phyloP scores from a whole-genome alignment of 2,113 vertebrate species.

The Nothobranchius furzeri region DNA sequence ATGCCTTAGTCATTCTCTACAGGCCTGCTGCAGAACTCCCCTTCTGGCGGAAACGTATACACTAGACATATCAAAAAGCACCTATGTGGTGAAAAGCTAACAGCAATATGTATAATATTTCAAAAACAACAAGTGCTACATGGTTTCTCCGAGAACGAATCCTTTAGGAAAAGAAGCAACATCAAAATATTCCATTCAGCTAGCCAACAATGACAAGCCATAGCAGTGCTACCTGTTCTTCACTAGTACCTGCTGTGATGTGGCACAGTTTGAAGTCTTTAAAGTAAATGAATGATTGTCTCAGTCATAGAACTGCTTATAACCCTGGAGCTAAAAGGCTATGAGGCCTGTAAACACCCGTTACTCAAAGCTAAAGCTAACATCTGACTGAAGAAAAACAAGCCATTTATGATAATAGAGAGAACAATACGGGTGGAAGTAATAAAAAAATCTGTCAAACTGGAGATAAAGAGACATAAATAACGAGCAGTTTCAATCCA shows the following conservation, averaged over 20 bases:
- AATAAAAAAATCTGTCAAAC: slow-evolving; percentile 27
- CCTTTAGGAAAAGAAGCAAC: slow-evolving; percentile 17
- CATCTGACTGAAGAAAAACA: slow-evolving; percentile 18
- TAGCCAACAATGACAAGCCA: not conserved
- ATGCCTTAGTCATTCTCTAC: no score
- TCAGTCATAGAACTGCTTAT: slow-evolving; percentile 20
- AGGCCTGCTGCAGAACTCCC: no score
- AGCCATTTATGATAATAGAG: slow-evolving; percentile 16
- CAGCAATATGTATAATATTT: no score
- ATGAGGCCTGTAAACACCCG: slow-evolving; percentile 37
- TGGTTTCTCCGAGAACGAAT: no score
- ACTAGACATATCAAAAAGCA: no score
- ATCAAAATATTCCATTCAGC: slow-evolving; percentile 20
- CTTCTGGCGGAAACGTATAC: no score
- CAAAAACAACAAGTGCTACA: no score
- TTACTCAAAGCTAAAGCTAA: slow-evolving; percentile 37
- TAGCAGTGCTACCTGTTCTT: not conserved
- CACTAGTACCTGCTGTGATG: slow-evolving; percentile 14
- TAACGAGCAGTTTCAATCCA: slow-evolving; percentile 40
- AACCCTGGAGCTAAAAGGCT: slow-evolving; percentile 28
- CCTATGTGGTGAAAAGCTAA: no score
- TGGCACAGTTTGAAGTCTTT: slow-evolving; percentile 25
- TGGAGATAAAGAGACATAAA: slow-evolving; percentile 20
- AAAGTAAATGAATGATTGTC: slow-evolving; percentile 51
- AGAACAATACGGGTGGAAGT: slow-evolving; percentile 21